Base-by-base conservation (phyloP, 2,113 vertebrate species). In the Carollia perspicillata region DNA sequence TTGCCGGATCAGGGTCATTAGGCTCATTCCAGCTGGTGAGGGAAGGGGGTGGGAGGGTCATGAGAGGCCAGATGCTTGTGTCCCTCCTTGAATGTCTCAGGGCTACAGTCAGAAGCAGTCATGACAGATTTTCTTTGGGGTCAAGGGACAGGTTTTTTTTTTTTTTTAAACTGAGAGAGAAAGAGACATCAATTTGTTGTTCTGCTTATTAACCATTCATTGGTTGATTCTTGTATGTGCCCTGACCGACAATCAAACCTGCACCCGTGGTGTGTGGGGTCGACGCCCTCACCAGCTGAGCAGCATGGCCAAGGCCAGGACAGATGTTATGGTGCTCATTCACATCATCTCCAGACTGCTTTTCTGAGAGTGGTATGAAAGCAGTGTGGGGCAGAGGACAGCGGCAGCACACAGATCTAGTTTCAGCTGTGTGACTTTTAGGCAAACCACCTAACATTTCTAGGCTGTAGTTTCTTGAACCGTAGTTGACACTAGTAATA, bases 1-100 rank as follows among this genome's bases (percentile, higher is more conserved):
- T 94, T 96, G 65, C 87, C 93, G 94, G 95, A 88, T 97, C 84
- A 88, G 93, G 85, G 94, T 95, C 95, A 90, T 90, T 80, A 81
- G 93, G 37, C 60, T 94, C 47, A 33, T 49, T 95, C 47, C 72
- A 92, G 84, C 77, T 96, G 83, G 66, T 22, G 6, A 86, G 87
- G 81, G 72, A 66, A 58, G 69, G 58, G 77, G 44, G 16, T 55
- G 69, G 53, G 53, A 84, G 35, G 75, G 75, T 85, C 44, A 35
- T 3, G 12, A 51, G 58, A 94, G 90, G 87, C 63, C 87, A 95
- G 58, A 71, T 80, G 42, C 47, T 88, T 63, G 35, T 23, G 80
- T 72, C 8, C 72, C 26, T 74, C 65, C 40, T 92, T 79, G 55
- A 93, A 65, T 78, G 77, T 85, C 87, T 53, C 30, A 53, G 81